Evolutionary conservation across 1,140 invertebrate genomes (phyloP).

Genomic region (Laupala kohalensis): DNA sequence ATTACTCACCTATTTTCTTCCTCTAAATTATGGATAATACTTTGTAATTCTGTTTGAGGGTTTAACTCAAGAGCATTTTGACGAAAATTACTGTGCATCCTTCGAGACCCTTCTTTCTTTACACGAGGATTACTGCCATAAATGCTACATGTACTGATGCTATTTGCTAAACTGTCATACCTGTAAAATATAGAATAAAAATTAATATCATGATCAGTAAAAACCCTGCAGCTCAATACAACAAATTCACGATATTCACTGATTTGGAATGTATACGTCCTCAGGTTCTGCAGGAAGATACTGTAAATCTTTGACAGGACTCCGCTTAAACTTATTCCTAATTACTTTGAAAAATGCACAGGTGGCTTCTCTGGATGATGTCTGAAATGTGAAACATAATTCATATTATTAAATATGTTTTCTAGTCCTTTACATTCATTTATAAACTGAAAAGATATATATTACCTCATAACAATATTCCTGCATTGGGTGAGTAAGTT

Average conservation of each 20-base stretch:
- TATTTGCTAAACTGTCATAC: too few relatives aligned
- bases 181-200: too few relatives aligned
- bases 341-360: constrained; percentile 34
- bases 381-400: constrained; percentile 24
- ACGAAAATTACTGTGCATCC: constrained; percentile 6
- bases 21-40: constrained; percentile 45
- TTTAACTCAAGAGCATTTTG: constrained; percentile 22
- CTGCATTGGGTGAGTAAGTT: constrained; percentile 61
- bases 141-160: background rate
- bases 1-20: constrained; percentile 37
- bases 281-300: constrained; percentile 25
- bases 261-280: constrained; percentile 18
- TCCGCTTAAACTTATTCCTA: constrained; percentile 25
- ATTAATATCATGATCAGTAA: too few relatives aligned
- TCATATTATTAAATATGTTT: background rate
- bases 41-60: constrained; percentile 32
- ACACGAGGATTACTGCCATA: background rate
- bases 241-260: constrained; percentile 13
- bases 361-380: constrained; percentile 33
- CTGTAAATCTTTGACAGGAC: constrained; percentile 20
- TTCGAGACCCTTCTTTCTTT: too few relatives aligned
- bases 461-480: constrained; percentile 54
- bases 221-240: too few relatives aligned
- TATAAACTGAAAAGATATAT: constrained; percentile 4
- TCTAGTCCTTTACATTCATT: too few relatives aligned